A percentile compares a stretch with the other conserved stretches of the same genome.
Evolutionary conservation across 2,888 invertebrate genomes (phyloP).

Genomic region (Ligdia adustata): DNA sequence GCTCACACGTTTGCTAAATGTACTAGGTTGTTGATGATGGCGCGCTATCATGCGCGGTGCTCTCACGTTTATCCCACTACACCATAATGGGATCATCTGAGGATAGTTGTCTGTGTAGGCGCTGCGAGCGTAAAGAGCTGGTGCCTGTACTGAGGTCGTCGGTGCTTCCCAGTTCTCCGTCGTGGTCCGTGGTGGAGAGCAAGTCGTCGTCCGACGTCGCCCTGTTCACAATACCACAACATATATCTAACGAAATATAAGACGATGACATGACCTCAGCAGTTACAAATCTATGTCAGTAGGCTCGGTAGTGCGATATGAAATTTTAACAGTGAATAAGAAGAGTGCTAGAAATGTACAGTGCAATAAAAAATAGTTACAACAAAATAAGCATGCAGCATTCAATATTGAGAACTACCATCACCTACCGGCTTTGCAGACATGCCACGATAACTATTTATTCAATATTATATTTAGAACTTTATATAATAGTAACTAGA

Average conservation of each 20-base stretch:
- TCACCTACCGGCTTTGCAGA: neutral
- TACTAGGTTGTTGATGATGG: constrained; percentile 2
- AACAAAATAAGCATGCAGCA: neutral
- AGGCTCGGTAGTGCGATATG: constrained; percentile 10
- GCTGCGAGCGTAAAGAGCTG: constrained; percentile 65
- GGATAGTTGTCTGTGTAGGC: constrained; percentile 76
- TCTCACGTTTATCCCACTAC: constrained; percentile 36
- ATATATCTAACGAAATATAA: neutral
- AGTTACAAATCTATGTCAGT: constrained; percentile 14
- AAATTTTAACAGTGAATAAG: neutral
- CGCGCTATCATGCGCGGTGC: too few relatives aligned
- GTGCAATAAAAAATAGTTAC: neutral
- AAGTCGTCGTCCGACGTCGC: constrained; percentile 95
- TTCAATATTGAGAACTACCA: neutral
- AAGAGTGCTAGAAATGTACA: constrained; percentile 1
- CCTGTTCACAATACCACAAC: constrained; percentile 60
- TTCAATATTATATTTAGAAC: too few relatives aligned
- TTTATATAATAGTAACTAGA: too few relatives aligned
- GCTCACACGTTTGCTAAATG: constrained; percentile 4
- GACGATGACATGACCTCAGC: too few relatives aligned
- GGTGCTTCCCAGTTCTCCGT: constrained; percentile 87
- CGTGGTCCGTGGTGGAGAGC: constrained; percentile 89
- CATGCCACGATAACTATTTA: too few relatives aligned
- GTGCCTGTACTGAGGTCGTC: constrained; percentile 83
- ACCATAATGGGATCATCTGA: constrained; percentile 83